Base-by-base conservation (phyloP, 1,140 invertebrate genomes). In the Listronotus bonariensis region DNA sequence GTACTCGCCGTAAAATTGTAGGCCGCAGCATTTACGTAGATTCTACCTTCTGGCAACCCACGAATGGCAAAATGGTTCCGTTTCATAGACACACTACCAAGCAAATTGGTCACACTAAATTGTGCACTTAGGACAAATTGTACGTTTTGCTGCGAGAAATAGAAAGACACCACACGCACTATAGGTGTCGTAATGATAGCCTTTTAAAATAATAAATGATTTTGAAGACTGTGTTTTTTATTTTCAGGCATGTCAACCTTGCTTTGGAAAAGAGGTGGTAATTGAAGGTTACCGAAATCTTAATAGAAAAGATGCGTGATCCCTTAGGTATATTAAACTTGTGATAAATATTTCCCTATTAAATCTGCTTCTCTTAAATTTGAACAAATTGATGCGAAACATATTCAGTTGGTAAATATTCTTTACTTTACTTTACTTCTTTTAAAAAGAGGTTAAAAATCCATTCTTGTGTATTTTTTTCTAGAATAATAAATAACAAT, bases 31-130 rank as follows among this genome's bases (percentile, higher is more conserved):
- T 60, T 41, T 49, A 40, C 11, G 46, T 41, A n/a, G n/a, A n/a
- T n/a, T n/a, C n/a, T n/a, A 60, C 49, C 60, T 48, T 54, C 38
- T 46, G 60, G 60, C 60, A 34, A 41, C 51, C 20, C 60, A 62
- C 60, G 60, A 53, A 62, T 48, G 20, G 15, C 60, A 54, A 38
- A 46, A 54, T 49, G 60, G n/a, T 14, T 46, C 9, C 18, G 45
- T 18, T 20, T 48, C 18, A 20, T 57, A 15, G 41, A 12, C 20
- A 42, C n/a, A 61, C 46, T 42, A 36, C 49, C 34, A 40, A 42
- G 48, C 18, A 62, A 62, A 62, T 54, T 53, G 43, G 15, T 51
- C 10, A 41, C 38, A 31, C 18, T 46, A 46, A 46, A 46, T 46
- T 46, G 43, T 26, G 43, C 15, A 26, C 2, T 54, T 62, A 45